These are phyloP conservation scores for Porites cylindrica DNA, from an alignment of 92 coral and sea anemone genomes.

Conservation along the genomic window DNA sequence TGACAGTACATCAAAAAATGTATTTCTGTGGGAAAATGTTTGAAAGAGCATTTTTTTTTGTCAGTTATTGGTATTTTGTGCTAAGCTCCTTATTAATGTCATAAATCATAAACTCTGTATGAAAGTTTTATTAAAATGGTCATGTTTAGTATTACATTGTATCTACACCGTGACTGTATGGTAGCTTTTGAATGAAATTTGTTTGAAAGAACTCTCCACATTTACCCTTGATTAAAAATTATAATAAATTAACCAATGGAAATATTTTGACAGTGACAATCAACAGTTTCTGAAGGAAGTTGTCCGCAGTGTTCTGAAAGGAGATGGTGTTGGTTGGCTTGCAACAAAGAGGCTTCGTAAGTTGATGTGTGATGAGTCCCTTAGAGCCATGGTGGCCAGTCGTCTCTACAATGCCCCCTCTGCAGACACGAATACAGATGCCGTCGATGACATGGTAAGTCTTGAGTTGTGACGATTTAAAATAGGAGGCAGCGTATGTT, in stretches of 20 bases:
- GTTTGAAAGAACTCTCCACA: too few species aligned
- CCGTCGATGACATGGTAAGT: slow-evolving; percentile 89
- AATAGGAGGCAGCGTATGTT: neutral
- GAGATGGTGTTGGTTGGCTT: slow-evolving; percentile 97
- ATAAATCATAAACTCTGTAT: too few species aligned
- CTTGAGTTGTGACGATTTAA: neutral
- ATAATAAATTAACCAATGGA: neutral
- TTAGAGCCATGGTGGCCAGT: slow-evolving; percentile 83
- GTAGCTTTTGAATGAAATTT: too few species aligned
- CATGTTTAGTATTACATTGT: too few species aligned
- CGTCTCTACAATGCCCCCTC: slow-evolving; percentile 87
- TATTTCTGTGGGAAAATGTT: too few species aligned
- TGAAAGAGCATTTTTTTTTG: too few species aligned
- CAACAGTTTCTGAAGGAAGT: slow-evolving; percentile 95
- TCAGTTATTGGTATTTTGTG: too few species aligned
- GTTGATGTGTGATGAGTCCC: slow-evolving; percentile 90
- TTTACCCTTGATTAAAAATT: too few species aligned
- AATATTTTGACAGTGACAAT: slow-evolving; percentile 75
- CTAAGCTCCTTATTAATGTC: too few species aligned
- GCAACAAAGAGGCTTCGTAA: slow-evolving; percentile 83
- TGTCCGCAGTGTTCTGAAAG: slow-evolving; percentile 79
- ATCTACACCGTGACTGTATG: too few species aligned
- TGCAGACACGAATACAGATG: slow-evolving; percentile 87
- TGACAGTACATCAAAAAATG: too few species aligned
- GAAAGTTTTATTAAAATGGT: too few species aligned